phyloP scores from a whole-genome alignment of 2,888 invertebrate species.

The Tridacna crocea region DNA sequence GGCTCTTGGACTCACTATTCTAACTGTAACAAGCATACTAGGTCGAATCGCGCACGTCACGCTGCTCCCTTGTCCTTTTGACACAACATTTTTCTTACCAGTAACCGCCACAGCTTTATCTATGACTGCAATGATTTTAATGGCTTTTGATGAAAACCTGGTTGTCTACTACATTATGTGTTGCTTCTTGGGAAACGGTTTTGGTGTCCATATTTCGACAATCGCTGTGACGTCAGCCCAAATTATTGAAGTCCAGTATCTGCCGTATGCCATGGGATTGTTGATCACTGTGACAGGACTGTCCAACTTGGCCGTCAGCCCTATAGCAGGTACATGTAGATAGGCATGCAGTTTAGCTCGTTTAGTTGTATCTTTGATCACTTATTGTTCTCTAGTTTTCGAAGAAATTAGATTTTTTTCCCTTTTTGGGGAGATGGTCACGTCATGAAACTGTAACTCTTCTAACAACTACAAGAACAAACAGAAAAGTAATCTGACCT shows the following conservation, averaged over 20 bases:
- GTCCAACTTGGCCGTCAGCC: background rate
- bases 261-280: background rate
- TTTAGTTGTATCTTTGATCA: no score
- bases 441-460: no score
- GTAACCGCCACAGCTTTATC: background rate
- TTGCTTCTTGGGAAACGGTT: background rate
- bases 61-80: background rate
- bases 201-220: background rate
- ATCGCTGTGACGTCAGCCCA: background rate
- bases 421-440: no score
- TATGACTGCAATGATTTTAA: background rate
- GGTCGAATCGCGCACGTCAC: background rate
- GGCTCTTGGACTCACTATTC: background rate
- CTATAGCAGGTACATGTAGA: background rate
- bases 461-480: no score
- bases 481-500: no score
- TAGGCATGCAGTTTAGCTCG: no score
- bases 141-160: background rate
- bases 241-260: background rate
- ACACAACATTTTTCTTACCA: background rate
- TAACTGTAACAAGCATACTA: background rate
- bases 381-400: no score
- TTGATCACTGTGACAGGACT: background rate
- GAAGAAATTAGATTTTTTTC: no score
- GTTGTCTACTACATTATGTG: background rate